Conservation (phyloP, 2,797 vertebrate genomes). For the Glossophaga mutica region DNA sequence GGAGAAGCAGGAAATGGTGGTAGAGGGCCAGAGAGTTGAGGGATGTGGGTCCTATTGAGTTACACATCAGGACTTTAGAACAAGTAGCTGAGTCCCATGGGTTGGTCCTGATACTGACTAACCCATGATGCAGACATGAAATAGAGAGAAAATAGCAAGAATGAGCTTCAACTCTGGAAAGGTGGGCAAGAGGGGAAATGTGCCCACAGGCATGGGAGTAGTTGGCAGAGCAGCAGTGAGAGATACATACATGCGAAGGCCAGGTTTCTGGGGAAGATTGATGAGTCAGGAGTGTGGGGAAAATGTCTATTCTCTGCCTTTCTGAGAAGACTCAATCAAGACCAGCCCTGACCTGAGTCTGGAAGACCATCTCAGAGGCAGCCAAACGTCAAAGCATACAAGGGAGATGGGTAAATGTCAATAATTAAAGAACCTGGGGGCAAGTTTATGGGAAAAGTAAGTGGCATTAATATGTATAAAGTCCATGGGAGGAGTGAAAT, state of each 20-base stretch:
- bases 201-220: background rate
- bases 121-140: background rate
- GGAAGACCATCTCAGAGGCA: background rate
- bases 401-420: background rate
- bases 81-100: accelerated
- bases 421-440: background rate
- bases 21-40: background rate
- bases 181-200: background rate
- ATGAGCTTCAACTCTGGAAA: background rate
- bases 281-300: background rate
- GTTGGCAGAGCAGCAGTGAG: background rate
- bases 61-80: background rate
- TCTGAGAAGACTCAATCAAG: background rate
- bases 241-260: background rate
- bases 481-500: background rate
- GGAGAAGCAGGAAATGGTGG: background rate
- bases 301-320: background rate
- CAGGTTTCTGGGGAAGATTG: background rate
- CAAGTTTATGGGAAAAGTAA: background rate
- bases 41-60: background rate
- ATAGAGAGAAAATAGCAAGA: background rate
- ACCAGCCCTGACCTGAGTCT: background rate
- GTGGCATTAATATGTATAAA: background rate
- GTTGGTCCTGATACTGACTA: background rate
- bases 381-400: background rate